Conservation (phyloP, 2,113 vertebrate genomes). For the Mus musculus region DNA sequence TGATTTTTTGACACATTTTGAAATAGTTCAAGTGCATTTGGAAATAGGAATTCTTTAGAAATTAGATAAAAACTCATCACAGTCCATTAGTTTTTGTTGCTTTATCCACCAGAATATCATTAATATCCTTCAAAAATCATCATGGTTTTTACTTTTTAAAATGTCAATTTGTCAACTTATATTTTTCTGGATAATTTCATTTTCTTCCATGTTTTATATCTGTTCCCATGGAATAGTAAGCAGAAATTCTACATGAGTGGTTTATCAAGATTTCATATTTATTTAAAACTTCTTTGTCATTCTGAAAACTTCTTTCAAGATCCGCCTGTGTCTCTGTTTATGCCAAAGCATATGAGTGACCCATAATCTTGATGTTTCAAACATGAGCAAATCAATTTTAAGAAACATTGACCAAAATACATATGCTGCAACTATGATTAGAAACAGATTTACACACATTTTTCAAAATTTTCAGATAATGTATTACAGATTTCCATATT, state of each 20-base stretch:
- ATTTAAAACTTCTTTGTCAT: background rate
- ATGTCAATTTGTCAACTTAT: constrained; percentile 9
- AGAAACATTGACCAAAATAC: background rate
- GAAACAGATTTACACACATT: background rate
- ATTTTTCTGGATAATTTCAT: background rate
- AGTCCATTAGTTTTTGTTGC: background rate
- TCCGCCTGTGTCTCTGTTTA: background rate
- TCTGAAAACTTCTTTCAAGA: background rate
- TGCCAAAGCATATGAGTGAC: background rate
- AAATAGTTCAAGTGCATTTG: background rate
- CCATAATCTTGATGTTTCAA: background rate
- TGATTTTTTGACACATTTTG: background rate
- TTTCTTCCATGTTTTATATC: background rate
- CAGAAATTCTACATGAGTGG: background rate
- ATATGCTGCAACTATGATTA: background rate
- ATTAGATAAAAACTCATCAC: background rate
- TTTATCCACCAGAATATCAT: background rate
- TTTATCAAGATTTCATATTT: background rate
- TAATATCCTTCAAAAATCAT: background rate
- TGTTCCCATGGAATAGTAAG: background rate
- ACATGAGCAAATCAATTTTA: background rate
- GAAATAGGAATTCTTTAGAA: background rate
- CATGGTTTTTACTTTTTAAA: background rate
- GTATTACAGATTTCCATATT: background rate
- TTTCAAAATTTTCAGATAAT: background rate